These are phyloP conservation scores for Malachius bipustulatus DNA, from an alignment of 2,888 invertebrate genomes.

Conservation along the genomic window DNA sequence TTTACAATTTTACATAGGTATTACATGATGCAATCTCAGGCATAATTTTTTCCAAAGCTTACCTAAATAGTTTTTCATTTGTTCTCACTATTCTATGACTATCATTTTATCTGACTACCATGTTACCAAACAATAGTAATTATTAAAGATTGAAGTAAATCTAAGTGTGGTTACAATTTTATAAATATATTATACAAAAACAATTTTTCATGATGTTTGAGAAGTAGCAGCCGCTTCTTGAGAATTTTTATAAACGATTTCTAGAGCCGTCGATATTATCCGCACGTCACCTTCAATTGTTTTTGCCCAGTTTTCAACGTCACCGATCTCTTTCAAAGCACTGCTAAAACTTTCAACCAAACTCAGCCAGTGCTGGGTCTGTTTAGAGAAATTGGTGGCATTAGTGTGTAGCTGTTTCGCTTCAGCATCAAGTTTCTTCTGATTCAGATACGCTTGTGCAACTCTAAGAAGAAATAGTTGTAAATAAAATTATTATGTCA, in stretches of 20 bases:
- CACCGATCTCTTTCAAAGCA: constrained; percentile 90
- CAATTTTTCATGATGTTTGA: too few relatives aligned
- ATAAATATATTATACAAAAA: too few relatives aligned
- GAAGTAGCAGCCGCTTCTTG: constrained; percentile 33
- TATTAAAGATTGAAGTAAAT: too few relatives aligned
- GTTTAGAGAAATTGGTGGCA: constrained; percentile 89
- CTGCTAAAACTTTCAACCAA: constrained; percentile 80
- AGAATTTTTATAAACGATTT: constrained; percentile 80
- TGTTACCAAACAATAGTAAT: too few relatives aligned
- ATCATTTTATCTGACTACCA: too few relatives aligned
- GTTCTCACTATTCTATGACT: too few relatives aligned
- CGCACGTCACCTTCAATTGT: constrained; percentile 95
- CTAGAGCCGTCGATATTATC: constrained; percentile 81
- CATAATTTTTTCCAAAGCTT: too few relatives aligned
- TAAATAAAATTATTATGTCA: too few relatives aligned
- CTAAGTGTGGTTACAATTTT: too few relatives aligned
- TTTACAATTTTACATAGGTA: too few relatives aligned
- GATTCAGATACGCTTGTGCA: constrained; percentile 96
- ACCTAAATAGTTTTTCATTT: too few relatives aligned
- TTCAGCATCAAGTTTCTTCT: constrained; percentile 94
- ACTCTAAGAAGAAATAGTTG: constrained; percentile 50
- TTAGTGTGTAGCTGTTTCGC: constrained; percentile 91
- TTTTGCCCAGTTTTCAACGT: constrained; percentile 97
- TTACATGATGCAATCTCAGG: too few relatives aligned
- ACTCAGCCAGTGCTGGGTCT: constrained; percentile 94